Evolutionary conservation across 2,113 vertebrate genomes (phyloP), one percentile per base, ranked within the genome.

Genomic region (Albula glossodonta): DNA sequence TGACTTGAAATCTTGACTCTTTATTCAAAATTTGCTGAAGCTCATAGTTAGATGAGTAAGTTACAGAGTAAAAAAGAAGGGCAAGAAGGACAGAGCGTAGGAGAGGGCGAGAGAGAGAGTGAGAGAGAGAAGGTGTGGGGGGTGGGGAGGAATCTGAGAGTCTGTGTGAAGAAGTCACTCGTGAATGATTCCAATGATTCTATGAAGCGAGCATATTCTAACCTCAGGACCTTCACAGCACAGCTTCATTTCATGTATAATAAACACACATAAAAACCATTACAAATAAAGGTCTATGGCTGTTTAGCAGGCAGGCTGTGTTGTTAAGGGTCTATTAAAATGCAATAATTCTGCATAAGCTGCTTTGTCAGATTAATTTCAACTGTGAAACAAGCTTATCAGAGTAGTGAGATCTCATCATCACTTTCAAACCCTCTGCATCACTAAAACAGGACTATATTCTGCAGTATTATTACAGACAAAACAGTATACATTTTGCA

Each of bases 331-430:
- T 50, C 70, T 80, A 77, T 84, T 49, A 80, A 22, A 41, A 50
- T 78, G 82, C 49, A 53, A 80, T 70, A 48, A 84, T 63, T 87
- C 78, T 80, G 11, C n/a, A 81, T 50, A 2, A 70, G 82, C 77
- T 15, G 7, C 66, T 31, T 41, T 48, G 48, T 7, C 53, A 50
- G 41, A 41, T 74, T 48, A 57, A n/a, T 50, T 63, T 56, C 51
- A 80, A 80, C 51, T 60, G 22, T 80, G 53, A 80, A 85, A 60
- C 17, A 83, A 50, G 51, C 70, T 83, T 87, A 79, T 60, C 53
- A 51, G 9, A 79, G 74, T 9, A 66, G 74, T 51, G 48, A 79
- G 52, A 87, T 52, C 22, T 83, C 52, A 83, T 78, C 51, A 80
- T 63, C 53, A 41, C 51, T 79, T 63, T 41, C 49, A 78, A 57